phyloP scores from a whole-genome alignment of 2,888 invertebrate genomes.

The Agriopis leucophaearia region DNA sequence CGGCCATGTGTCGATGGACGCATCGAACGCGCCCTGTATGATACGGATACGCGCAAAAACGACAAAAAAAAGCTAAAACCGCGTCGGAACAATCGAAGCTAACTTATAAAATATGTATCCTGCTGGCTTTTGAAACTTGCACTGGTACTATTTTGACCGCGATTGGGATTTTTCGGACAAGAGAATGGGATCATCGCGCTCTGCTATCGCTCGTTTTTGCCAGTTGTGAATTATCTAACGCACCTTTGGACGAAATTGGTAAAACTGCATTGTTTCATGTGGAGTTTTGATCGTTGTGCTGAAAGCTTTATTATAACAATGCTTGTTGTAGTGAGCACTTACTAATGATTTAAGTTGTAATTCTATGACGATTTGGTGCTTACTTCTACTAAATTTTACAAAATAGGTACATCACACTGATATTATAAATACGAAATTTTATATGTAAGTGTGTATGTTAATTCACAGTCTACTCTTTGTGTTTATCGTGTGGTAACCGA shows the following conservation, averaged over 20 bases:
- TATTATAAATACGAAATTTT: too few relatives aligned
- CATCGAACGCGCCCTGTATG: constrained; percentile 77
- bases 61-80: constrained; percentile 63
- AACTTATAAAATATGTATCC: constrained; percentile 85
- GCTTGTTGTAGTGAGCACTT: neutral
- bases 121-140: constrained; percentile 81
- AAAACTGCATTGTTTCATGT: constrained; percentile 31
- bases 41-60: constrained; percentile 72
- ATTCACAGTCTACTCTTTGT: too few relatives aligned
- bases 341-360: too few relatives aligned
- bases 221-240: constrained; percentile 46
- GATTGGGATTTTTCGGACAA: constrained; percentile 77
- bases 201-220: constrained; percentile 50
- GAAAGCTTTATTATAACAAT: constrained; percentile 3
- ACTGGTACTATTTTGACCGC: constrained; percentile 79
- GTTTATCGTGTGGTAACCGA: too few relatives aligned
- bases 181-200: constrained; percentile 63
- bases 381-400: too few relatives aligned
- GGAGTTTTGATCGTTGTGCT: constrained; percentile 23
- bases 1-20: constrained; percentile 77
- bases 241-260: constrained; percentile 34
- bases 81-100: constrained; percentile 84
- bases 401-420: too few relatives aligned
- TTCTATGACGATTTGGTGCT: too few relatives aligned
- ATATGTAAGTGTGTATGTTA: too few relatives aligned